Percentiles rank a stretch among this genome's conserved stretches.
These are phyloP conservation scores for Hyles euphorbiae DNA, from an alignment of 1,140 invertebrate species.

Conservation along the genomic window DNA sequence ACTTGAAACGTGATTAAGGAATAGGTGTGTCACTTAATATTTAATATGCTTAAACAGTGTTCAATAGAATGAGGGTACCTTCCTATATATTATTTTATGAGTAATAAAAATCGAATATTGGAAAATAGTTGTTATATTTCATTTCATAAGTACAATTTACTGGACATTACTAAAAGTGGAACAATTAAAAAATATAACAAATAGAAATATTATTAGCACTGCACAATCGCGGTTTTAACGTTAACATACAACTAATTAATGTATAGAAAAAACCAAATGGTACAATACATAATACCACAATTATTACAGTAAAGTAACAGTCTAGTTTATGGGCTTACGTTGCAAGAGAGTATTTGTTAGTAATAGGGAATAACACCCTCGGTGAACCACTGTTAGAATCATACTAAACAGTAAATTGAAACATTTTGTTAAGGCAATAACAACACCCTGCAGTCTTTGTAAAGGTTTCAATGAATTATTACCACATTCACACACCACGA, in stretches of 20 bases:
- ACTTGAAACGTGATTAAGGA: no score
- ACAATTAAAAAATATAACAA: slow-evolving; percentile 54
- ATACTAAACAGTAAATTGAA: slow-evolving; percentile 11
- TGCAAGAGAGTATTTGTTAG: no score
- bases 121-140: slow-evolving; percentile 65
- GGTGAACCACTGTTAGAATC: slow-evolving; percentile 1
- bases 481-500: neutral
- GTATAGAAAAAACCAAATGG: no score
- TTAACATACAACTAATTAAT: no score
- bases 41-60: no score
- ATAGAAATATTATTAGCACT: slow-evolving; percentile 11
- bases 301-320: slow-evolving; percentile 3
- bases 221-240: neutral
- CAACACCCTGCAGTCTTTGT: slow-evolving; percentile 27
- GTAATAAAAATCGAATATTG: slow-evolving; percentile 30
- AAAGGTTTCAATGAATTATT: neutral
- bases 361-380: no score
- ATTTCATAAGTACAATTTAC: slow-evolving; percentile 66
- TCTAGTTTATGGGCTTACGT: no score
- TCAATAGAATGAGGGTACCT: no score
- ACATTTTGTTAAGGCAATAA: slow-evolving; percentile 22
- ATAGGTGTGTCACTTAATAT: no score
- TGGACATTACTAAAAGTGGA: slow-evolving; percentile 46
- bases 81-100: neutral
- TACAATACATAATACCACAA: slow-evolving; percentile 5